Base-by-base conservation (phyloP, 2,113 vertebrate genomes). In the Pica pica region DNA sequence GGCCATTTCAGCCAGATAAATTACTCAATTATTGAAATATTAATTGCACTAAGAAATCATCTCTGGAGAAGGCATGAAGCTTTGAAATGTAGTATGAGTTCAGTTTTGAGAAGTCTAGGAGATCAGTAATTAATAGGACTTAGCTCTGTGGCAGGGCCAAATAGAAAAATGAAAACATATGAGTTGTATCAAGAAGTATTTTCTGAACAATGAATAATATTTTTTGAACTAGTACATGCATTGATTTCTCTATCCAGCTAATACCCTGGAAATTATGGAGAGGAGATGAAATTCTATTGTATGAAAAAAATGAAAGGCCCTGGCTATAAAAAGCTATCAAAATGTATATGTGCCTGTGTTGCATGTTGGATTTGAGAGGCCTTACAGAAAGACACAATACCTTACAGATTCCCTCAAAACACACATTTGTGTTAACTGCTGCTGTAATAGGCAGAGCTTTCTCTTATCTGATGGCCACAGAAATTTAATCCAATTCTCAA, bases 1-100 rank as follows among this genome's bases (percentile, higher is more conserved):
- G 19, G 10, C 13, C 19, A 46, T 64, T 80, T 88, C 35, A 50
- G 78, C 49, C 16, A 35, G 47, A 39, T 53, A 60, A 94, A 91
- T 94, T 93, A 65, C 47, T 89, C 84, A 68, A 46, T 69, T 68
- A 53, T 44, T 67, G 26, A 89, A 71, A 79, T 94, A 67, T 28
- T 90, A 84, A 92, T 87, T 83, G 64, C 68, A 75, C 67, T 70
- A 83, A 94, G 73, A 90, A 93, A 80, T 67, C 2, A 65, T 61
- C 31, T 65, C 79, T 90, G 63, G 35, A 93, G 78, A 89, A 94
- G 92, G 47, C 68, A 37, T 0, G 12, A 76, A 70, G 47, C 59
- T 95, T 91, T 85, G 52, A 80, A 91, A 70, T 53, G 31, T 52
- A 90, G 35, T 81, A n/a, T 68, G 83, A 97, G 78, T 83, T 95